These are phyloP conservation scores for Julus scanicus DNA, from an alignment of 2,888 invertebrate genomes.

Conservation along the genomic window DNA sequence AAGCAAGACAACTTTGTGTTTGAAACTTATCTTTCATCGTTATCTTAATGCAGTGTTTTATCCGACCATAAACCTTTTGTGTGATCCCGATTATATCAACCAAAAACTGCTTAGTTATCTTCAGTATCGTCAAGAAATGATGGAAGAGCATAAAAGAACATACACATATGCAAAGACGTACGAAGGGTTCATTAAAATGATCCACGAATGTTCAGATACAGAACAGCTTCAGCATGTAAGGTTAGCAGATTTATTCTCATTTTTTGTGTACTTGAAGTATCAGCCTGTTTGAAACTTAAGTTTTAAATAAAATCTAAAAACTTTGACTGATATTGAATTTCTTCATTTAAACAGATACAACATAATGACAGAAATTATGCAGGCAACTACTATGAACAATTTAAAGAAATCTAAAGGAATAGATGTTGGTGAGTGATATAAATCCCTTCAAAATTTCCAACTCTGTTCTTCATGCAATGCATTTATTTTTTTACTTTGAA, in stretches of 20 bases:
- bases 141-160: conserved; percentile 77
- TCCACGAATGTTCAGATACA: conserved; percentile 81
- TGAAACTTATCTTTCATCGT: neutral
- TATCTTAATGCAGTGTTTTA: conserved; percentile 74
- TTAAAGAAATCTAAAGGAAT: conserved; percentile 82
- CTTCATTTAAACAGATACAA: conserved; percentile 73
- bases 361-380: conserved; percentile 92
- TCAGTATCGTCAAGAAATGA: conserved; percentile 79
- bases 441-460: neutral
- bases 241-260: conserved; percentile 64
- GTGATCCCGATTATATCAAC: conserved; percentile 92
- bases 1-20: neutral
- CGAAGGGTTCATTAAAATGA: conserved; percentile 87
- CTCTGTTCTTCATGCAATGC: neutral
- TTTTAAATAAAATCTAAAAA: neutral
- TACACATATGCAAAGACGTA: conserved; percentile 90
- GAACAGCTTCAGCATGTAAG: conserved; percentile 86
- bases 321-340: conserved; percentile 12
- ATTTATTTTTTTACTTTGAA: neutral
- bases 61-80: conserved; percentile 83
- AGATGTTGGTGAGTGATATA: conserved; percentile 55
- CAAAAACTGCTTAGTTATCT: conserved; percentile 85
- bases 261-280: conserved; percentile 56
- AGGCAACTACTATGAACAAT: conserved; percentile 90
- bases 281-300: too few species aligned